Evolutionary conservation across 2,113 vertebrate genomes (phyloP), one percentile per base, ranked within the genome.

Genomic region (Eonycteris spelaea): DNA sequence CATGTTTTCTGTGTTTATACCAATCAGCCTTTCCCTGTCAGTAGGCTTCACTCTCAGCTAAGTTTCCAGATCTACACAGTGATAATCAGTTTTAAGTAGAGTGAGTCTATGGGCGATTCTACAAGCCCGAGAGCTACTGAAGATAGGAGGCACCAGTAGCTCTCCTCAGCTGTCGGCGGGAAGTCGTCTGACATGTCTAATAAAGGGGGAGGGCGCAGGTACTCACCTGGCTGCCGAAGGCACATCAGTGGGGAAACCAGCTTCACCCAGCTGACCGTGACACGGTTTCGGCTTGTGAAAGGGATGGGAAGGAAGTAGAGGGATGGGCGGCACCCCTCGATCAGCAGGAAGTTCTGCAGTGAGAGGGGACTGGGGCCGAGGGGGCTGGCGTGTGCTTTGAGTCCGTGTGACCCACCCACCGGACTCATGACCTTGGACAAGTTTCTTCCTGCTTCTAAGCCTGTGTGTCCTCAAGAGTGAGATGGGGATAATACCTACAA

Each of bases 141-240:
- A 51, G 48, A 15, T 4, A 14, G 48, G 48, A 13, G 14, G 48
- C 48, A 51, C 12, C 48, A 51, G 48, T 14, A 51, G 48, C 48
- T 51, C 48, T 51, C 48, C 0, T 14, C 48, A 51, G 48, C 12
- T 13, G 13, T 15, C 45, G 2, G 45, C 13, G 48, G 48, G 14
- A 51, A 14, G 48, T 51, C 14, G 48, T 15, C 48, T 51, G 48
- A 51, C 48, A 4, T 51, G 48, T 51, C 48, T 51, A 14, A 51
- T 15, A 4, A 59, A 4, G 13, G 0, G 0, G 11, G 22, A 77
- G 26, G 7, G 7, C 1, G 18, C 48, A 11, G 40, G 38, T 24
- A 11, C 22, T 71, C 24, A 2, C 1, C 33, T 15, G 22, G 24
- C 63, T 30, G 40, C 45, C 3, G 18, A 70, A 9, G 28, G 26